phyloP scores from a whole-genome alignment of 2,113 vertebrate genomes.

The Seriola rivoliana region DNA sequence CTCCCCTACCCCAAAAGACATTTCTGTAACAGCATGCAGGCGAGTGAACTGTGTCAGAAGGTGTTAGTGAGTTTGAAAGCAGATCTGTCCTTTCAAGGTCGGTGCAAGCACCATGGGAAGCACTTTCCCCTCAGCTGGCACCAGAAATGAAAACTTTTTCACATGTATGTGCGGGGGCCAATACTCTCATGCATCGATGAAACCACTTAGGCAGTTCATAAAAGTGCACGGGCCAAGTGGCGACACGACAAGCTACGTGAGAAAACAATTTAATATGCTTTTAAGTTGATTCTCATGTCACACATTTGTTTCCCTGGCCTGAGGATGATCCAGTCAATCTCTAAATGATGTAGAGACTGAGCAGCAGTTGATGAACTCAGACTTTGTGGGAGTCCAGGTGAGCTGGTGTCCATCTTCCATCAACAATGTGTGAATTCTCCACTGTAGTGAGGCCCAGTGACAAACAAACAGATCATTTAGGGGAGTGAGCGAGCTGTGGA shows the following conservation, averaged over 20 bases:
- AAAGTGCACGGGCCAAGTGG: constrained; percentile 67
- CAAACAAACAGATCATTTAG: constrained; percentile 72
- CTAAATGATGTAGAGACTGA: background rate
- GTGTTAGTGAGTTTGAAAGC: constrained; percentile 84
- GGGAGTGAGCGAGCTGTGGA: constrained; percentile 55
- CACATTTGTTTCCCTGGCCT: background rate
- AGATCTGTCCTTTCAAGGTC: constrained; percentile 80
- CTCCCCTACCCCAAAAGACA: constrained; percentile 64
- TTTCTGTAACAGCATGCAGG: constrained; percentile 82
- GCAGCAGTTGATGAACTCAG: constrained; percentile 8
- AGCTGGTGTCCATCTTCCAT: constrained; percentile 43
- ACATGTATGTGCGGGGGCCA: constrained; percentile 43
- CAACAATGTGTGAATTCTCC: constrained; percentile 55
- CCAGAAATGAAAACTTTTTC: constrained; percentile 63
- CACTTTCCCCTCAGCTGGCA: constrained; percentile 67
- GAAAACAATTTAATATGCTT: constrained; percentile 42
- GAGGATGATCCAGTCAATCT: background rate
- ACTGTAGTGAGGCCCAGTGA: constrained; percentile 49
- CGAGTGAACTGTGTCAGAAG: constrained; percentile 81
- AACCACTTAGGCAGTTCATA: constrained; percentile 77
- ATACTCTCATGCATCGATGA: constrained; percentile 69
- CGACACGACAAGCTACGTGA: constrained; percentile 46
- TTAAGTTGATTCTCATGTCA: constrained; percentile 23
- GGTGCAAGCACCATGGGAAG: constrained; percentile 60
- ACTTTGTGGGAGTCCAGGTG: constrained; percentile 34